A percentile compares a stretch with the other conserved stretches of the same genome.
These are phyloP conservation scores for Oophaga sylvatica DNA, from an alignment of 2,797 vertebrate genomes.

Conservation along the genomic window DNA sequence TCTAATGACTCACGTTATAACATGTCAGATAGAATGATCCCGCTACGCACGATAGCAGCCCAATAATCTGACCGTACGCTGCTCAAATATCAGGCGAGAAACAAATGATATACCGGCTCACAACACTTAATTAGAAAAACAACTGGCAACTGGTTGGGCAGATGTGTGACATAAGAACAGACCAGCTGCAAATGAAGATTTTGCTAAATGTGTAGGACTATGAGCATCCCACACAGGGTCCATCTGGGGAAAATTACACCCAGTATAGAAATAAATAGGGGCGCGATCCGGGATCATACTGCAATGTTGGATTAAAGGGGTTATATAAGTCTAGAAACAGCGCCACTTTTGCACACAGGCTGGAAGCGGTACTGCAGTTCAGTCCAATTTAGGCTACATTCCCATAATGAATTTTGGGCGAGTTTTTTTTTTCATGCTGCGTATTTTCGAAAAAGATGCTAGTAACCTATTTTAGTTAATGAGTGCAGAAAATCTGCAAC, in stretches of 20 bases:
- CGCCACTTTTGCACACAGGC: not conserved
- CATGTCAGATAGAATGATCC: constrained; percentile 46
- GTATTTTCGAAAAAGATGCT: too few species aligned
- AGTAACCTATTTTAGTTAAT: too few species aligned
- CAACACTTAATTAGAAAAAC: constrained; percentile 42
- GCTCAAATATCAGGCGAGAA: constrained; percentile 24
- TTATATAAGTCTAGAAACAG: not conserved
- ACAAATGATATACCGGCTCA: constrained; percentile 28
- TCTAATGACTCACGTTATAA: constrained; percentile 54
- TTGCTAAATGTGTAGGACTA: constrained; percentile 4
- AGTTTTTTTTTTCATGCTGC: too few species aligned
- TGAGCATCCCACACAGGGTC: not conserved
- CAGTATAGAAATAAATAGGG: not conserved
- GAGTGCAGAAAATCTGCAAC: too few species aligned
- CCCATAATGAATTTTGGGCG: too few species aligned
- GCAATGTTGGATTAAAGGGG: not conserved
- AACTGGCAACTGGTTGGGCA: constrained; percentile 24
- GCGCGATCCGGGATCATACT: not conserved
- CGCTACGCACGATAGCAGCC: constrained; percentile 34
- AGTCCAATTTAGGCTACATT: not conserved
- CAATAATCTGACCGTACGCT: constrained; percentile 32
- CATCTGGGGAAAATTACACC: not conserved
- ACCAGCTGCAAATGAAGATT: not conserved
- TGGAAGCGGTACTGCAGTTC: not conserved
- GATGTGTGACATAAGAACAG: constrained; percentile 29